Evolutionary conservation across 2,113 vertebrate species (phyloP).

Genomic region (Paradisaea rubra): DNA sequence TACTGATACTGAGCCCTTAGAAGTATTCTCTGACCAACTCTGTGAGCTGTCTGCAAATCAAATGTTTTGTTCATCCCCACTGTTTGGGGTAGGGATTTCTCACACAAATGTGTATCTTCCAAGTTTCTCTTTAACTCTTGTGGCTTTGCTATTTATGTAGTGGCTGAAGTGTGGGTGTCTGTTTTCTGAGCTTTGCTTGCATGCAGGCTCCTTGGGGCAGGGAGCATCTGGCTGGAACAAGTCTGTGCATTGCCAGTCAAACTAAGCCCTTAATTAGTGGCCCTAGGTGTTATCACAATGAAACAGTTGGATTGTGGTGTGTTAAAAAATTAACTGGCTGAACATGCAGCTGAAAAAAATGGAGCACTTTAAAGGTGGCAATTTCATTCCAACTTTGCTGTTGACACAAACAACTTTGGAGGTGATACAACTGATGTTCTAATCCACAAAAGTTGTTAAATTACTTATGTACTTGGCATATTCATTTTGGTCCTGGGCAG

Average conservation of each 20-base stretch:
- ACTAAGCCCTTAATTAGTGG: slow-evolving; percentile 37
- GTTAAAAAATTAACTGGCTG: slow-evolving; percentile 40
- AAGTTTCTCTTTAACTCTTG: not conserved
- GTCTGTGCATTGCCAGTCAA: slow-evolving; percentile 15
- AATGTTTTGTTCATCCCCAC: not conserved
- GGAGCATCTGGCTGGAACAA: slow-evolving; percentile 23
- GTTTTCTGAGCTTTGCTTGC: not conserved
- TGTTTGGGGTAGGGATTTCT: not conserved
- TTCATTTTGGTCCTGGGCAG: not conserved
- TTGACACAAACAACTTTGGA: not conserved
- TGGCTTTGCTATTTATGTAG: not conserved
- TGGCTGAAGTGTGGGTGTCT: not conserved
- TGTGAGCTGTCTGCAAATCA: not conserved
- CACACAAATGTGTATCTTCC: not conserved
- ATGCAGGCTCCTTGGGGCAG: slow-evolving; percentile 11
- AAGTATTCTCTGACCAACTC: not conserved
- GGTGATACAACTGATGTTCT: not conserved
- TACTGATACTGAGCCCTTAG: not conserved
- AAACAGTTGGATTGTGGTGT: slow-evolving; percentile 19
- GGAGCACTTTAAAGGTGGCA: not conserved
- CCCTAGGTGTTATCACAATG: slow-evolving; percentile 42
- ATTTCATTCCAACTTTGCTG: not conserved
- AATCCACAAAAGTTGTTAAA: not conserved
- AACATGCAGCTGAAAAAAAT: not conserved
- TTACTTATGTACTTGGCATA: not conserved